Conservation (phyloP, 2,113 vertebrate genomes). For the Cricetomys ansorgei region DNA sequence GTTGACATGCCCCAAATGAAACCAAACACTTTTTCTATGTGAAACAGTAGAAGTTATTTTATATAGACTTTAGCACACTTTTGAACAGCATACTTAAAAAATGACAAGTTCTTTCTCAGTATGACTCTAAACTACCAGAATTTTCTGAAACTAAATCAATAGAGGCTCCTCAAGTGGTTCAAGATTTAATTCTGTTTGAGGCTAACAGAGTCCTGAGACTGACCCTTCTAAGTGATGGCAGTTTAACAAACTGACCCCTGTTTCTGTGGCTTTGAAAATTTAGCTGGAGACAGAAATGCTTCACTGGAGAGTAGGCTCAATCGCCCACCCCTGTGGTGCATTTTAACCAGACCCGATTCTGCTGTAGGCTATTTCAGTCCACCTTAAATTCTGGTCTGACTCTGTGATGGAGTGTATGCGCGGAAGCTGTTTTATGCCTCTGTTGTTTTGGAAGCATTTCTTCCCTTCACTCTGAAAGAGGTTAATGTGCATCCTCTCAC, state of each 20-base stretch:
- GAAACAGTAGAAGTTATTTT: background rate
- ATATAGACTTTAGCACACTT: background rate
- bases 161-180: background rate
- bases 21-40: background rate
- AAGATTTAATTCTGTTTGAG: background rate
- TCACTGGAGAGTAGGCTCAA: background rate
- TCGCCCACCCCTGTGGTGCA: background rate
- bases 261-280: constrained; percentile 3
- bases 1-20: background rate
- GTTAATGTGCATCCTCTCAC: constrained; percentile 38
- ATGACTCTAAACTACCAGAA: background rate
- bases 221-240: background rate
- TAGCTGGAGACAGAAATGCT: background rate
- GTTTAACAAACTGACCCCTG: background rate
- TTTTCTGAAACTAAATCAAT: background rate
- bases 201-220: background rate
- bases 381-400: background rate
- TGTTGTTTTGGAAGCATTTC: constrained; percentile 52
- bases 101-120: background rate
- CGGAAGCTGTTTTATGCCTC: background rate
- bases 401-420: background rate
- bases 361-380: background rate
- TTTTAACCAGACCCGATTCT: constrained; percentile 31
- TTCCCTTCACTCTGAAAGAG: constrained; percentile 61
- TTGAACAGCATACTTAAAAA: background rate